Evolutionary conservation across 2,797 vertebrate species (phyloP).

Genomic region (Otolemur crassicaudatus): DNA sequence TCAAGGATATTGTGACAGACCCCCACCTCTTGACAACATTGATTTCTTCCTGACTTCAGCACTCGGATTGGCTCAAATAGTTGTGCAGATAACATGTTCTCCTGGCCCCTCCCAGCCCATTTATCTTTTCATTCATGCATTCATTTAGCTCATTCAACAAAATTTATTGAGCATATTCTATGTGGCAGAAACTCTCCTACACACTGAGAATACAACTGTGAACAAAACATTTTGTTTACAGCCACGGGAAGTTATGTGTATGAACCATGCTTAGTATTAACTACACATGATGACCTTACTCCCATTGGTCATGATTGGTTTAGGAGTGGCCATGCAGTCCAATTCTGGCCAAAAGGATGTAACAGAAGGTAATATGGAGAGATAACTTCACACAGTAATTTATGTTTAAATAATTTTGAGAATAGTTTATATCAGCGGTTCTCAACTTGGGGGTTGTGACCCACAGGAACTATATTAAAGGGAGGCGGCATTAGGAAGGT

Average conservation of each 20-base stretch:
- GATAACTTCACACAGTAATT: background rate
- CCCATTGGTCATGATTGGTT: background rate
- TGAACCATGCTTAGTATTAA: background rate
- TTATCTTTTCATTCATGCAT: background rate
- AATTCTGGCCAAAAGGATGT: background rate
- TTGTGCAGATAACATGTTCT: background rate
- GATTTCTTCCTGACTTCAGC: background rate
- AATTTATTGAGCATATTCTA: background rate
- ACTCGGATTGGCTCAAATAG: background rate
- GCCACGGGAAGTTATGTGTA: background rate
- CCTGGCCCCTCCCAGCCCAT: background rate
- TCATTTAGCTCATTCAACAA: background rate
- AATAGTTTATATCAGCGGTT: background rate
- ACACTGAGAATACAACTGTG: background rate
- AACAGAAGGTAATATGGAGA: background rate
- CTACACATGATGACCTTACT: background rate
- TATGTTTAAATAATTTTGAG: background rate
- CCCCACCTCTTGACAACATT: background rate
- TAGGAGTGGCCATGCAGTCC: background rate
- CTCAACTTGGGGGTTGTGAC: too few relatives aligned
- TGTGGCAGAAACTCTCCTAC: background rate
- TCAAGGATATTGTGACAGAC: background rate
- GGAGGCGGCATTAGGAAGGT: background rate
- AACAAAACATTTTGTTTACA: background rate
- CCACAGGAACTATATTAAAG: too few relatives aligned